Conservation (phyloP, 1,140 invertebrate genomes). For the Zelostemma sp. region DNA sequence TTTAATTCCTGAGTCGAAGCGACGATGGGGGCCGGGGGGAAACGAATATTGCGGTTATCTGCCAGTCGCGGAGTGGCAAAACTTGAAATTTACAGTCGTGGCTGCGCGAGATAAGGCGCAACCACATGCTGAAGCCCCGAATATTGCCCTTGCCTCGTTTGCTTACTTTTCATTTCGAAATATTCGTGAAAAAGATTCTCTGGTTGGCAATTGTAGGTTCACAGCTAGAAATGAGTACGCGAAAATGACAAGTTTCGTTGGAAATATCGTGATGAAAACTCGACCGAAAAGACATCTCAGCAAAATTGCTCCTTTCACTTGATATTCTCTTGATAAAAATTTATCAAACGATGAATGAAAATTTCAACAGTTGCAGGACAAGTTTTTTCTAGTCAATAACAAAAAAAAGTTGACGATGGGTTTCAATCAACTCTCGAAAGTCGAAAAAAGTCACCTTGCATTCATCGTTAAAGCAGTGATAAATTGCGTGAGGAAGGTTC, state of each 20-base stretch:
- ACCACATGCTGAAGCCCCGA: background rate
- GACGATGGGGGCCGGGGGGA: conserved; percentile 31
- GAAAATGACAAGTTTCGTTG: too few relatives aligned
- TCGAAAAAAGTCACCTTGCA: background rate
- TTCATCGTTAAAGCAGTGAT: conserved; percentile 8
- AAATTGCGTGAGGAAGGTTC: background rate
- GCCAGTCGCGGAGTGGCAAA: conserved; percentile 42
- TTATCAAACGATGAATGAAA: too few relatives aligned
- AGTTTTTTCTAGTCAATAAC: too few relatives aligned
- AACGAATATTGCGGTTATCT: conserved; percentile 47
- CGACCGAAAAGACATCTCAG: too few relatives aligned
- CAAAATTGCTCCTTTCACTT: too few relatives aligned
- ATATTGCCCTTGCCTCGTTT: conserved; percentile 25
- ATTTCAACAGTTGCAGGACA: too few relatives aligned
- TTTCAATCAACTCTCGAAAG: background rate
- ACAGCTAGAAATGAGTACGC: too few relatives aligned
- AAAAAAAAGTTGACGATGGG: too few relatives aligned
- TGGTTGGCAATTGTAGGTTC: too few relatives aligned
- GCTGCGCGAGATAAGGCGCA: conserved; percentile 25
- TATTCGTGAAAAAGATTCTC: too few relatives aligned
- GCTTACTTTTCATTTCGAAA: conserved; percentile 10
- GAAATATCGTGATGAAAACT: too few relatives aligned
- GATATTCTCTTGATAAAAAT: too few relatives aligned
- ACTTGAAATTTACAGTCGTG: conserved; percentile 47
- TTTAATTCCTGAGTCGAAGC: conserved; percentile 41